Conservation (phyloP, 1,140 invertebrate genomes). For the Chymomyza costata region DNA sequence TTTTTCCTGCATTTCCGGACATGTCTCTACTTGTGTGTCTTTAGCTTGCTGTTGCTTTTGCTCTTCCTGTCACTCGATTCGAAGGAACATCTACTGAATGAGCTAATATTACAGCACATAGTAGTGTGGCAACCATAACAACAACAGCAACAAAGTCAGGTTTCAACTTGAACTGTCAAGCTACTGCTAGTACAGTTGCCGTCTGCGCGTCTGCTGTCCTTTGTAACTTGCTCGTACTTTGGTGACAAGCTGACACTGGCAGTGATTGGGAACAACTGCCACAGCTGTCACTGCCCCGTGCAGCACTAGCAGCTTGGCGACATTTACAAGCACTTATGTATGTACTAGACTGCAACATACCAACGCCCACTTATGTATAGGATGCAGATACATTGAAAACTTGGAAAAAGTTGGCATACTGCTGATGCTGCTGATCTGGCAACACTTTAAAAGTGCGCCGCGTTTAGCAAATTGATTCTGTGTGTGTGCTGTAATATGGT, state of each 20-base stretch:
- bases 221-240: too few relatives aligned
- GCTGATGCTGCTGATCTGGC: too few relatives aligned
- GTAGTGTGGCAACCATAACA: too few relatives aligned
- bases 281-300: too few relatives aligned
- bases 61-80: too few relatives aligned
- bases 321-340: constrained; percentile 21
- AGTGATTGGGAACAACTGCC: constrained; percentile 26
- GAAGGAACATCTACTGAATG: too few relatives aligned
- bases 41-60: too few relatives aligned
- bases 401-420: constrained; percentile 11
- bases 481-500: constrained; percentile 21
- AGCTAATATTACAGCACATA: too few relatives aligned
- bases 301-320: constrained; percentile 20
- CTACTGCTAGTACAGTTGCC: constrained; percentile 13
- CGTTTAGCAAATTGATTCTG: constrained; percentile 32
- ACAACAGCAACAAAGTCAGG: not conserved
- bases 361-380: too few relatives aligned
- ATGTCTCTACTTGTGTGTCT: too few relatives aligned
- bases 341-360: too few relatives aligned
- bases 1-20: too few relatives aligned
- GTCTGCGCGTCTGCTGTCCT: not conserved
- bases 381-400: not conserved
- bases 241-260: constrained; percentile 22
- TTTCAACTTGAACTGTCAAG: constrained; percentile 4
- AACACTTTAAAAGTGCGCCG: constrained; percentile 21